These are phyloP conservation scores for Acropternis orthonyx DNA, from an alignment of 2,797 vertebrate species.

Conservation along the genomic window DNA sequence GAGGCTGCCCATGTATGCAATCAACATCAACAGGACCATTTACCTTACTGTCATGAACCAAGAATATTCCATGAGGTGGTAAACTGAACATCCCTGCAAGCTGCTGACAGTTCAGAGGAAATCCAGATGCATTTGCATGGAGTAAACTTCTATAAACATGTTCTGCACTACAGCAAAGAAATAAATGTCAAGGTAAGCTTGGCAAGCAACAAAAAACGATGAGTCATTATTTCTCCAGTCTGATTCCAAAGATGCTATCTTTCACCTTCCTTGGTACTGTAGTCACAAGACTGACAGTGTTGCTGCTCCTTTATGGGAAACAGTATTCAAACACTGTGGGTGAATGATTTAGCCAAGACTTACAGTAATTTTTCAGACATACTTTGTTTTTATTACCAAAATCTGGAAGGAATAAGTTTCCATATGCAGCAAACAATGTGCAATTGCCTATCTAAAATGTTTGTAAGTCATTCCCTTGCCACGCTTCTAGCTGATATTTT, in stretches of 20 bases:
- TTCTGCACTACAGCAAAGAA: slow-evolving; percentile 69
- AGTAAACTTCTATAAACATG: slow-evolving; percentile 78
- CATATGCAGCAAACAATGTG: slow-evolving; percentile 43
- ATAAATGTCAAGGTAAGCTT: slow-evolving; percentile 86
- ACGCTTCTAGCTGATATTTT: neutral
- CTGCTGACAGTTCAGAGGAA: slow-evolving; percentile 75
- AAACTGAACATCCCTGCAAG: slow-evolving; percentile 4
- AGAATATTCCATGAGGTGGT: neutral
- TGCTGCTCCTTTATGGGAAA: slow-evolving; percentile 80
- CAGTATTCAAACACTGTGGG: slow-evolving; percentile 16
- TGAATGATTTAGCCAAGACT: slow-evolving; percentile 24
- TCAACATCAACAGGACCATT: neutral
- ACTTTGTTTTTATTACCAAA: slow-evolving; percentile 67
- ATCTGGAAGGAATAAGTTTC: slow-evolving; percentile 58
- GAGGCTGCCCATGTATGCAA: neutral
- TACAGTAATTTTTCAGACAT: slow-evolving; percentile 61
- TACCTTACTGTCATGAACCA: neutral
- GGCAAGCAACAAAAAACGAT: slow-evolving; percentile 71
- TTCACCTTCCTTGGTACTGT: slow-evolving; percentile 71
- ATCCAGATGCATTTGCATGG: slow-evolving; percentile 79
- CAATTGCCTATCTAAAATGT: slow-evolving; percentile 29
- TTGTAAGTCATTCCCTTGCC: neutral
- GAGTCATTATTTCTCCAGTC: slow-evolving; percentile 78
- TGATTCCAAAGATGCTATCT: slow-evolving; percentile 80
- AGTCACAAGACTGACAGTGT: slow-evolving; percentile 63